Base-by-base conservation (phyloP, 1,140 invertebrate genomes). In the Stegodyphus dumicola region DNA sequence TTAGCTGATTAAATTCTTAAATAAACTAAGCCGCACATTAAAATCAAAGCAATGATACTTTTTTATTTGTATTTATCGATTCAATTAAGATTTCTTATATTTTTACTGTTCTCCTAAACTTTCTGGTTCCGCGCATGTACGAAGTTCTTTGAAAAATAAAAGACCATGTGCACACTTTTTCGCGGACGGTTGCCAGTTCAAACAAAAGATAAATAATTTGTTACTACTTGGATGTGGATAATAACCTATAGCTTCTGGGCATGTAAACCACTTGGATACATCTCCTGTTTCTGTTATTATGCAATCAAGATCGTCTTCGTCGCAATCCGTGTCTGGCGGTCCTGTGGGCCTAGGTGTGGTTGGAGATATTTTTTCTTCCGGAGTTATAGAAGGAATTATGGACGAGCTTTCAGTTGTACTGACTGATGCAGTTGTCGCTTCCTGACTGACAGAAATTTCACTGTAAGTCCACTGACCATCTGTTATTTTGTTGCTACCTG, bases 141-240 rank as follows among this genome's bases (percentile, higher is more conserved):
- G 17, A 6, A 71, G 17, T 10, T 85, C 54, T 11, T 49, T 53
- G 0, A 75, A 85, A 78, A 71, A 85, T 51, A 85, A 11, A 5
- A 78, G 53, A 65, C 73, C 75, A 52, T 85, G 75, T 53, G 75
- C 84, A 64, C 84, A 85, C n/a, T 78, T 77, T 10, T 85, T 85
- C 1, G 65, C 84, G 6, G 64, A 78, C 5, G 84, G 75, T 13
- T 71, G 70, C 76, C 76, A 77, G 49, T 85, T 85, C 0, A 54
- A 13, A 64, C 84, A 85, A n/a, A 70, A 78, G 10, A 85, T 85
- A 51, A 85, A 85, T 10, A 85, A 17, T n/a, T 66, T 77, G 5
- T 73, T 73, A 56, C 75, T 77, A 10, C 67, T 85, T 17, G 84
- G 75, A 33, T 85, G 84, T 52, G 65, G 75, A 65, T 85, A 77